Evolutionary conservation across 2,797 vertebrate species (phyloP), one percentile per base, ranked within the genome.

Genomic region (Pseudomugil gertrudae): DNA sequence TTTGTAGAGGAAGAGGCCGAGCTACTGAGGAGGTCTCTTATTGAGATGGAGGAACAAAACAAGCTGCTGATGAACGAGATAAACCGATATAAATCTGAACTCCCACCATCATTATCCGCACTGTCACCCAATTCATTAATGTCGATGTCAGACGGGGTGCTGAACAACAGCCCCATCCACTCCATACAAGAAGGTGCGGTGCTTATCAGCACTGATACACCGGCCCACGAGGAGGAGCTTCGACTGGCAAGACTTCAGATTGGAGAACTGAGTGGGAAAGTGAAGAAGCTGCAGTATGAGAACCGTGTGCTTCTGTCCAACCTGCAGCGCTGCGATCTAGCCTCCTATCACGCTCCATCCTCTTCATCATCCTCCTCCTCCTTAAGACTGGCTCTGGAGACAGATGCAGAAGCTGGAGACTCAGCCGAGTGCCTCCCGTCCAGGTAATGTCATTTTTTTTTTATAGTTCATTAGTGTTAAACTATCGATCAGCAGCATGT

Each of bases 1-100:
- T 99, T 99, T 0, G 98, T 99, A 76, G 98, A 99, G 90, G 98
- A 99, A 92, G 98, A 99, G 89, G 97, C 98, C 0, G 98, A 99
- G 79, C 95, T 99, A 6, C 92, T 99, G 71, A 91, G 96, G 61
- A 92, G 98, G 78, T 99, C 98, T 0, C 92, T 98, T 3, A 94
- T 97, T 0, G 98, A 99, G 88, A 90, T 99, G 85, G 98, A 99
- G 89, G 97, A 99, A 38, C 98, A 99, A 90, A 99, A 99, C 93
- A 98, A 99, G 69, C 94, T 98, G 56, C 94, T 99, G 78, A 95
- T 98, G 92, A 96, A 92, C 0, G 97, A 99, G 86, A 95, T 99
- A 51, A 96, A 95, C 89, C 96, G 96, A 80, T 98, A 95, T 84
- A 98, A 97, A 68, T 96, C 96, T 0, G 96, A 99, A 52, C 94